Evolutionary conservation across 2,888 invertebrate genomes (phyloP), one percentile per base, ranked within the genome.

Genomic region (Calameuta pallipes): DNA sequence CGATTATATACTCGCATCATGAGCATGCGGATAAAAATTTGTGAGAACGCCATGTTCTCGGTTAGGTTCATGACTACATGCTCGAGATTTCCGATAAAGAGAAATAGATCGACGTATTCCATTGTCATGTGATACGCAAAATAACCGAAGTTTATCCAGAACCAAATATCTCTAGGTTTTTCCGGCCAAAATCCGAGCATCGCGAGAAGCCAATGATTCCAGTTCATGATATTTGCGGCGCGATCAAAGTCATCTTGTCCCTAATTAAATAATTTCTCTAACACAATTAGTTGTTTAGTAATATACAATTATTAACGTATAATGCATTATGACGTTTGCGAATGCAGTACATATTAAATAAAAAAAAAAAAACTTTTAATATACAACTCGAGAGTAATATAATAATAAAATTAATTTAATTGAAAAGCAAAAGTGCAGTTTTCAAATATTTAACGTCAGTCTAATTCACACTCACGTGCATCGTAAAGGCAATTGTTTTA

Each of bases 101-200:
- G 71, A 74, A 84, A 85, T 6, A 88, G 77, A 75, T 89, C 89
- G 11, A 88, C 30, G 36, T 88, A 89, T 70, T 89, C 89, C 56
- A 88, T 77, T 12, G 86, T 23, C 86, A 90, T 87, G 23, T 86
- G 84, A 73, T 86, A 87, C 23, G 82, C 79, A 41, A 87, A 87
- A 74, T 87, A 89, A 30, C 85, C 84, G 37, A 88, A 87, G 70
- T 79, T 84, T 1, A 88, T 23, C 11, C 73, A 76, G 70, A 87
- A 89, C 4, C 79, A 80, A 23, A 89, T 69, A 73, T 84, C 78
- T 37, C 80, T 88, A 11, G 79, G 79, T 6, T 79, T 75, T 4
- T 76, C 76, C 0, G 89, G 89, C 89, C 90, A 90, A 9, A 89
- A 79, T 3, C 89, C 90, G 12, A 90, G 75, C 2, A 78, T 78